Conservation (phyloP, 2,888 invertebrate genomes). For the Galerucella calmariensis region DNA sequence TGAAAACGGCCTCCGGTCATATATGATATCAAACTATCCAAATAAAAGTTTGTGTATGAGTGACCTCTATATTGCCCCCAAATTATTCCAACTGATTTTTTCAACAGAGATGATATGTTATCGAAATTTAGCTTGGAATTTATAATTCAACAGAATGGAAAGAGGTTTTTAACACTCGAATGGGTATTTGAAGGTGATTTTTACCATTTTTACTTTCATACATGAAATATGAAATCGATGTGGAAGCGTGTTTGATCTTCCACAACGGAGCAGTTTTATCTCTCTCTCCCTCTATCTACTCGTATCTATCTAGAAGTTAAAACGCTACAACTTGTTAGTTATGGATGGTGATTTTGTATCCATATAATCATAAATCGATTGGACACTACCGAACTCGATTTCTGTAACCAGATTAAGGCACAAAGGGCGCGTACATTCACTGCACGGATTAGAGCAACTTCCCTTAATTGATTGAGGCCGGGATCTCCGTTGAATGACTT, state of each 20-base stretch:
- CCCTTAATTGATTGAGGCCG: conserved; percentile 47
- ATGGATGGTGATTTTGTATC: conserved; percentile 40
- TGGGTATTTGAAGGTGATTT: conserved; percentile 18
- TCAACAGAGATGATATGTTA: too few relatives aligned
- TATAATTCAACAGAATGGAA: not conserved
- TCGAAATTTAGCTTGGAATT: too few relatives aligned
- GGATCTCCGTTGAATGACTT: conserved; percentile 35
- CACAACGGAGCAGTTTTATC: not conserved
- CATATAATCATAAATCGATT: conserved; percentile 47
- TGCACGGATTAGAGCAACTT: conserved; percentile 45
- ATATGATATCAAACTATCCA: too few relatives aligned
- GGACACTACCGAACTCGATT: conserved; percentile 53
- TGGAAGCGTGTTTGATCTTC: conserved; percentile 25
- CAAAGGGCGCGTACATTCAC: conserved; percentile 53
- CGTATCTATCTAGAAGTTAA: not conserved
- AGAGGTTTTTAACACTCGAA: not conserved
- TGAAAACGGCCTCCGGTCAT: too few relatives aligned
- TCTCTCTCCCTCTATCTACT: not conserved
- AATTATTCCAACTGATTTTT: too few relatives aligned
- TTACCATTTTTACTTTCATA: conserved; percentile 17
- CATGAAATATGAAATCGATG: conserved; percentile 20
- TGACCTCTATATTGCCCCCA: too few relatives aligned
- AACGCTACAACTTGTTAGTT: conserved; percentile 30
- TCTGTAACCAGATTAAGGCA: conserved; percentile 60
- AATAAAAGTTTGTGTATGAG: too few relatives aligned